phyloP scores from a whole-genome alignment of 2,888 invertebrate genomes.

The Andricus curvator region DNA sequence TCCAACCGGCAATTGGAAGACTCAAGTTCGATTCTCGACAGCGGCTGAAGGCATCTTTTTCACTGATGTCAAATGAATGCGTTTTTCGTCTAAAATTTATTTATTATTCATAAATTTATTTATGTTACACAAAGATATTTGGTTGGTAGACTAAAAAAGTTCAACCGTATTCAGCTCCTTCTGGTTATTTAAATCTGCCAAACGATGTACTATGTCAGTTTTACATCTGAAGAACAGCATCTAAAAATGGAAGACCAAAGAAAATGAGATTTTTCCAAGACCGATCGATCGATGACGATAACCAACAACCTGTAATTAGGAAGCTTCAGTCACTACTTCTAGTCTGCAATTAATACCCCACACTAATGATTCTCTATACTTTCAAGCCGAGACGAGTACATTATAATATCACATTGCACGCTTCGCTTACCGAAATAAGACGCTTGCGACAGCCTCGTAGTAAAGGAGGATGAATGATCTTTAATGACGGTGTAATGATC shows the following conservation, averaged over 20 bases:
- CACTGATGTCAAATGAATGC: too few relatives aligned
- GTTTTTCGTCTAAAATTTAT: too few relatives aligned
- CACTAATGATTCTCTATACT: neutral
- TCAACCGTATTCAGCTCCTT: neutral
- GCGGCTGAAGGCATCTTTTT: too few relatives aligned
- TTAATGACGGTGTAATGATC: conserved; percentile 19
- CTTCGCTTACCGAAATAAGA: conserved; percentile 9
- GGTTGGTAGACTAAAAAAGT: neutral
- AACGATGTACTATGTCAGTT: neutral
- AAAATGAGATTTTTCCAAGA: neutral
- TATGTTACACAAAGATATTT: neutral
- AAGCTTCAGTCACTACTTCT: neutral
- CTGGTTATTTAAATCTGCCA: neutral
- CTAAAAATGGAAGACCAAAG: neutral
- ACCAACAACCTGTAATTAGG: neutral
- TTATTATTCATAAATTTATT: too few relatives aligned
- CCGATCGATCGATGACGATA: neutral
- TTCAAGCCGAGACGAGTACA: neutral
- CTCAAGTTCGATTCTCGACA: too few relatives aligned
- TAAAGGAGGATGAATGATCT: conserved; percentile 3
- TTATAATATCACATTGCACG: neutral
- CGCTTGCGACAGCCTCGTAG: neutral
- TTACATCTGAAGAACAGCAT: neutral
- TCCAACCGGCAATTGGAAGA: too few relatives aligned
- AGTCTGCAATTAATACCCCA: neutral